Percentiles rank a stretch among this genome's conserved stretches.
Evolutionary conservation across 1,140 invertebrate species (phyloP).

Genomic region (Hirudo medicinalis): DNA sequence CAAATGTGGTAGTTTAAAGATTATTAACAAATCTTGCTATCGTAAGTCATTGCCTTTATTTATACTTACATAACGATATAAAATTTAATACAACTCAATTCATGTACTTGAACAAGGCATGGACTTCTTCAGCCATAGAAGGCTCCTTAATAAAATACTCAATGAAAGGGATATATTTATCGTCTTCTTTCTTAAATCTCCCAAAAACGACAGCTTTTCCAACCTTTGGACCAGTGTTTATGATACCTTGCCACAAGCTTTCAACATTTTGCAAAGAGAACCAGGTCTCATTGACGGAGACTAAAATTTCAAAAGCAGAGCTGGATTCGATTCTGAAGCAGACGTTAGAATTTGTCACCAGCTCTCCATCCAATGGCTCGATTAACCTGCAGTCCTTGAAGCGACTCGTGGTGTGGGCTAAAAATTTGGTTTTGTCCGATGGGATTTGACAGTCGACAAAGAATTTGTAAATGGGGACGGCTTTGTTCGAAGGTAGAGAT

Average conservation of each 20-base stretch:
- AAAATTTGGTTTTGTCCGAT: slow-evolving; percentile 31
- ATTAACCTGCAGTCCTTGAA: slow-evolving; percentile 36
- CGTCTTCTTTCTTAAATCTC: slow-evolving; percentile 14
- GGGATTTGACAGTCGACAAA: slow-evolving; percentile 33
- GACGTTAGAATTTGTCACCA: slow-evolving; percentile 27
- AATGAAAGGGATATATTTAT: slow-evolving; percentile 21
- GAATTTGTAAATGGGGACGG: slow-evolving; percentile 33
- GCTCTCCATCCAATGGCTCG: slow-evolving; percentile 37
- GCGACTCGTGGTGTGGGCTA: slow-evolving; percentile 36
- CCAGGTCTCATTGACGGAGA: slow-evolving; percentile 29
- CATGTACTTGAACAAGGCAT: slow-evolving; percentile 13
- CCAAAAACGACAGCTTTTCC: slow-evolving; percentile 22
- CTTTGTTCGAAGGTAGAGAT: slow-evolving; percentile 21
- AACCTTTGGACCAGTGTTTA: slow-evolving; percentile 29
- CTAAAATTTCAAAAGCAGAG: slow-evolving; percentile 4
- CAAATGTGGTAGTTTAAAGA: too few relatives aligned
- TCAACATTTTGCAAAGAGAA: slow-evolving; percentile 31
- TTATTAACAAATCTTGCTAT: too few relatives aligned
- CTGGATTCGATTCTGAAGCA: slow-evolving; percentile 7
- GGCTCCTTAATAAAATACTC: slow-evolving; percentile 18
- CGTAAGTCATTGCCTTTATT: too few relatives aligned
- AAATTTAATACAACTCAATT: too few relatives aligned
- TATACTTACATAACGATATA: too few relatives aligned
- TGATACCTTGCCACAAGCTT: slow-evolving; percentile 32
- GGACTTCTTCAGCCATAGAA: slow-evolving; percentile 11